Evolutionary conservation across 2,888 invertebrate genomes (phyloP).

Genomic region (Conops quadrifasciatus): DNA sequence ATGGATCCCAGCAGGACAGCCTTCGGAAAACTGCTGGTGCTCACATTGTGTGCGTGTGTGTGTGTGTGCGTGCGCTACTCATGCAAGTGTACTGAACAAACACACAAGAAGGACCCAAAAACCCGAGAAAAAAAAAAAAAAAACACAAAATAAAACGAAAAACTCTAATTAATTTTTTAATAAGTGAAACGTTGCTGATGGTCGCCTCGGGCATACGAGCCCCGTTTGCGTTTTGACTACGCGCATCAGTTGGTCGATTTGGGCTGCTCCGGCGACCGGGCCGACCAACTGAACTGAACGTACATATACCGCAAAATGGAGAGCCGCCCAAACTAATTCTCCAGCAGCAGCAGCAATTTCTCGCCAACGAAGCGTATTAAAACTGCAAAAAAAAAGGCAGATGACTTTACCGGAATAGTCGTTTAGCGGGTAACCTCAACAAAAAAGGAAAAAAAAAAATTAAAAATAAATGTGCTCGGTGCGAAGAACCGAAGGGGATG

Average conservation of each 20-base stretch:
- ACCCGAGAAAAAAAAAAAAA: no score
- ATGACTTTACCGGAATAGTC: no score
- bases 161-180: slow-evolving; percentile 46
- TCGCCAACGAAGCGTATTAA: no score
- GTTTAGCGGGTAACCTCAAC: no score
- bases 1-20: slow-evolving; percentile 18
- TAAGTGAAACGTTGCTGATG: slow-evolving; percentile 44
- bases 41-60: not conserved
- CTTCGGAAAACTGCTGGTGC: not conserved
- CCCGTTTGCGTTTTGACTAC: not conserved
- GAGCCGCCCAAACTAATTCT: not conserved
- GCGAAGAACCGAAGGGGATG: no score
- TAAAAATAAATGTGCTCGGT: no score
- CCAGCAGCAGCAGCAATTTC: no score
- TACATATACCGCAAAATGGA: not conserved
- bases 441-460: no score
- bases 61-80: slow-evolving; percentile 11
- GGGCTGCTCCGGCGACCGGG: no score
- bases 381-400: no score
- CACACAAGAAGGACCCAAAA: not conserved
- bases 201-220: slow-evolving; percentile 37
- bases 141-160: slow-evolving; percentile 18
- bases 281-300: not conserved
- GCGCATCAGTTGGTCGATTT: not conserved
- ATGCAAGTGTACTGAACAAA: not conserved